Percentiles rank a stretch among this genome's conserved stretches.
These are phyloP conservation scores for Aselliscus stoliczkanus DNA, from an alignment of 2,797 vertebrate species.

Conservation along the genomic window DNA sequence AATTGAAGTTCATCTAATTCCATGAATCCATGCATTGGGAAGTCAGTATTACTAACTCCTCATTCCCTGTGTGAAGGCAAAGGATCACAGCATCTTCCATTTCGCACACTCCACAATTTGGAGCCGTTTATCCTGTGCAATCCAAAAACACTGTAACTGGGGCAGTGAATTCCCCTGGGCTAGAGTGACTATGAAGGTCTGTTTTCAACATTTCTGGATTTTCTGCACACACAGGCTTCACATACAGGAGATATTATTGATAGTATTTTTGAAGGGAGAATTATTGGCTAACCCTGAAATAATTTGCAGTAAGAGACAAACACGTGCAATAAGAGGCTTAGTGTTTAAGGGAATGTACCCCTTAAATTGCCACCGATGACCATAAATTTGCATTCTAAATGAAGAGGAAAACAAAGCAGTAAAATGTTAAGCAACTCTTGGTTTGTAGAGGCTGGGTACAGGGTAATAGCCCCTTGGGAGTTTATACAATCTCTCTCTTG, in stretches of 20 bases:
- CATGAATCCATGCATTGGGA: not conserved
- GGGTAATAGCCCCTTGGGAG: not conserved
- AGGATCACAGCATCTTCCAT: not conserved
- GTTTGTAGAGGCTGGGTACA: not conserved
- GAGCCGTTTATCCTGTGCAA: not conserved
- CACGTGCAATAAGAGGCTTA: not conserved
- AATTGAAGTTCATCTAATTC: not conserved
- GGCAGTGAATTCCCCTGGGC: not conserved
- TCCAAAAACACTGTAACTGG: not conserved
- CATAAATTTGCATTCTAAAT: not conserved
- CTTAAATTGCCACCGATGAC: not conserved
- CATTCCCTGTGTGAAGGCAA: not conserved
- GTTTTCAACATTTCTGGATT: conserved; percentile 1
- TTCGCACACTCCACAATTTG: not conserved
- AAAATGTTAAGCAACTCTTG: not conserved
- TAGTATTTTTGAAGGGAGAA: not conserved
- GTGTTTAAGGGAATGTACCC: not conserved
- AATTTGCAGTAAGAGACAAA: not conserved
- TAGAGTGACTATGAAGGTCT: not conserved
- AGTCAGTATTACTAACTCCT: not conserved
- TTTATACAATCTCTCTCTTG: not conserved
- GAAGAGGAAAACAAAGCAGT: not conserved
- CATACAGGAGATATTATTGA: not conserved
- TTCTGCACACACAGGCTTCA: not conserved
- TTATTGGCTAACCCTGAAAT: not conserved